phyloP scores from a whole-genome alignment of 2,797 vertebrate genomes.

The Halcyon smyrnensis region DNA sequence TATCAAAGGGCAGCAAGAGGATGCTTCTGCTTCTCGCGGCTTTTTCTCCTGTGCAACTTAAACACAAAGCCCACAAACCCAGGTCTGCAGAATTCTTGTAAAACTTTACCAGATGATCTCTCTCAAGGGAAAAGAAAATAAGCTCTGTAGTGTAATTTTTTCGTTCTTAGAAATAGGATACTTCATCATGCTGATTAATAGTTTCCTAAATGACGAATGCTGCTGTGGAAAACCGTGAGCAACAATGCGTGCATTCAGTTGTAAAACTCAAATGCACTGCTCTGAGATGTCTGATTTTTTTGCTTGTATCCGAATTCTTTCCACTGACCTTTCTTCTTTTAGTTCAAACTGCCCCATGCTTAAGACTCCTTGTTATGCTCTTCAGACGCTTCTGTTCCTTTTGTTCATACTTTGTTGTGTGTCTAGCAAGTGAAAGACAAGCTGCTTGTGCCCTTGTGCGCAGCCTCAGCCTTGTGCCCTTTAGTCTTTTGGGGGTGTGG shows the following conservation, averaged over 20 bases:
- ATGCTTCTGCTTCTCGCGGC: fast-evolving
- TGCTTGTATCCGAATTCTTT: neutral
- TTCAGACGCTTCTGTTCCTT: constrained; percentile 7
- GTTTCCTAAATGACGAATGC: constrained; percentile 4
- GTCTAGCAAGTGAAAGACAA: neutral
- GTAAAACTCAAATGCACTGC: neutral
- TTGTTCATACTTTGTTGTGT: neutral
- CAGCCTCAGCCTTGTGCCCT: no score
- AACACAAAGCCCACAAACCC: neutral
- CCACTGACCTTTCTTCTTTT: constrained; percentile 18
- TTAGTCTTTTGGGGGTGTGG: neutral
- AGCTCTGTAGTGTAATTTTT: neutral
- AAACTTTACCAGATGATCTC: neutral
- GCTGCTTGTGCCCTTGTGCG: neutral
- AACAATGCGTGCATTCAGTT: neutral
- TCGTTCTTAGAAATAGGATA: neutral
- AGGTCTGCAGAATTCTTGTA: neutral
- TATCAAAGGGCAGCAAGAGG: neutral
- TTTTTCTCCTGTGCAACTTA: neutral
- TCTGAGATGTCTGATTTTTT: neutral
- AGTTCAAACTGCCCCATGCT: neutral
- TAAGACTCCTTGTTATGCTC: neutral
- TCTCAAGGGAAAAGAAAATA: neutral
- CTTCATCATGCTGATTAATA: neutral
- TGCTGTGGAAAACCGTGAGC: neutral